phyloP scores from a whole-genome alignment of 2,888 invertebrate genomes.

The Lycia hirtaria region DNA sequence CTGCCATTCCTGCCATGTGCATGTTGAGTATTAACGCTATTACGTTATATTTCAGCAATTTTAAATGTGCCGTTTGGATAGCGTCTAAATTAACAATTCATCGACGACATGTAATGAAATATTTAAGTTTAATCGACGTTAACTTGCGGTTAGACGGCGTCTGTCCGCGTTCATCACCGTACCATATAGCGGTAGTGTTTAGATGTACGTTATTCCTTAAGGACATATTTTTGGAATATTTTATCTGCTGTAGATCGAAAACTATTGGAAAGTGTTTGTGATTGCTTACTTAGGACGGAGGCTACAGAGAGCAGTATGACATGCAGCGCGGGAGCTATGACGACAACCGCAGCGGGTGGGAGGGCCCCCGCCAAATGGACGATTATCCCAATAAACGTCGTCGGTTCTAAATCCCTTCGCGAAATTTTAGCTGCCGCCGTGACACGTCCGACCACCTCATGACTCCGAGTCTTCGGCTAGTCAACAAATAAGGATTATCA shows the following conservation, averaged over 20 bases:
- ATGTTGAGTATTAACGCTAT: neutral
- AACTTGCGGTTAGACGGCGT: neutral
- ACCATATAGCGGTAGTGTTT: slow-evolving; percentile 11
- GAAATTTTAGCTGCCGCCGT: neutral
- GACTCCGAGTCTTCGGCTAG: slow-evolving; percentile 40
- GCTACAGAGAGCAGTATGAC: slow-evolving; percentile 84
- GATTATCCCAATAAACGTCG: slow-evolving; percentile 88
- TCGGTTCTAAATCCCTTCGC: slow-evolving; percentile 80
- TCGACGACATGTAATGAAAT: slow-evolving; percentile 34
- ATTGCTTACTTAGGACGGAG: slow-evolving; percentile 84
- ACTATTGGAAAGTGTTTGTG: slow-evolving; percentile 79
- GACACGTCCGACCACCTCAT: slow-evolving; percentile 5
- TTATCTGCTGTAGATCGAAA: slow-evolving; percentile 42
- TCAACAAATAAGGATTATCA: slow-evolving; percentile 34
- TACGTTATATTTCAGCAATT: neutral
- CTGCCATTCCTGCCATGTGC: too few species aligned
- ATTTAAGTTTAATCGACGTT: slow-evolving; percentile 21
- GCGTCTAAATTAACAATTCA: slow-evolving; percentile 36
- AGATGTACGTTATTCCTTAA: slow-evolving; percentile 29
- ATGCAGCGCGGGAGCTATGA: slow-evolving; percentile 77
- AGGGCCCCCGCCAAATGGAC: slow-evolving; percentile 84
- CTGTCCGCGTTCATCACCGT: neutral
- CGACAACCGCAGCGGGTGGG: slow-evolving; percentile 85
- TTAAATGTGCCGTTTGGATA: slow-evolving; percentile 12
- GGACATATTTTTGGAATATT: slow-evolving; percentile 27